Evolutionary conservation across 2,797 vertebrate genomes (phyloP).

Genomic region (Okamejei kenojei): DNA sequence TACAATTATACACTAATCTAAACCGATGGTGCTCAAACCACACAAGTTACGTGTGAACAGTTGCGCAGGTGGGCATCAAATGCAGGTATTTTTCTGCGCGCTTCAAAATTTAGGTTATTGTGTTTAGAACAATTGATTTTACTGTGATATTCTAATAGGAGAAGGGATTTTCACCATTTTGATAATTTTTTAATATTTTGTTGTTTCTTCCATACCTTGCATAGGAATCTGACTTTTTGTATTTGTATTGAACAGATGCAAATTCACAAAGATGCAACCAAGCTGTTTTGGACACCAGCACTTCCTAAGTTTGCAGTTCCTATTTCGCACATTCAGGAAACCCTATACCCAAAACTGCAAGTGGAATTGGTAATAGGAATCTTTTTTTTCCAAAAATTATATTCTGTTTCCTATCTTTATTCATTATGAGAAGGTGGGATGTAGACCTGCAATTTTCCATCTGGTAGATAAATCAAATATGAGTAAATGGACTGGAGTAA

Average conservation of each 20-base stretch:
- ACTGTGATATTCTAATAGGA: background rate
- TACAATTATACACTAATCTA: no score
- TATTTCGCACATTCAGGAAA: constrained; percentile 56
- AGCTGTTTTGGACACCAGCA: constrained; percentile 60
- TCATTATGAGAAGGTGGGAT: background rate
- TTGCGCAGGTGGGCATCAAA: no score
- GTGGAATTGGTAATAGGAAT: constrained; percentile 46
- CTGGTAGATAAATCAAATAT: background rate
- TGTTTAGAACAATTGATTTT: background rate
- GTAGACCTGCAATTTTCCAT: background rate
- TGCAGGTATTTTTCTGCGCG: no score
- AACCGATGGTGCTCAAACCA: no score
- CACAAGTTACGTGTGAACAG: no score
- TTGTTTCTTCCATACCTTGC: background rate
- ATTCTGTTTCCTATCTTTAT: background rate
- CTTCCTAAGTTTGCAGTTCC: constrained; percentile 62
- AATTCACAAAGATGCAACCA: constrained; percentile 53
- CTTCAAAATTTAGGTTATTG: background rate
- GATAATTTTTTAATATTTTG: background rate
- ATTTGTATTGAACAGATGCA: constrained; percentile 52
- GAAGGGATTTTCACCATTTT: no score
- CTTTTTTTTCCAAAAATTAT: background rate
- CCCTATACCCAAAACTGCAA: constrained; percentile 62
- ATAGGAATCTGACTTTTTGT: constrained; percentile 28
- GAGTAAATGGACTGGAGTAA: background rate